These are phyloP conservation scores for Ommatoiulus sabulosus DNA, from an alignment of 2,888 invertebrate species.

Conservation along the genomic window DNA sequence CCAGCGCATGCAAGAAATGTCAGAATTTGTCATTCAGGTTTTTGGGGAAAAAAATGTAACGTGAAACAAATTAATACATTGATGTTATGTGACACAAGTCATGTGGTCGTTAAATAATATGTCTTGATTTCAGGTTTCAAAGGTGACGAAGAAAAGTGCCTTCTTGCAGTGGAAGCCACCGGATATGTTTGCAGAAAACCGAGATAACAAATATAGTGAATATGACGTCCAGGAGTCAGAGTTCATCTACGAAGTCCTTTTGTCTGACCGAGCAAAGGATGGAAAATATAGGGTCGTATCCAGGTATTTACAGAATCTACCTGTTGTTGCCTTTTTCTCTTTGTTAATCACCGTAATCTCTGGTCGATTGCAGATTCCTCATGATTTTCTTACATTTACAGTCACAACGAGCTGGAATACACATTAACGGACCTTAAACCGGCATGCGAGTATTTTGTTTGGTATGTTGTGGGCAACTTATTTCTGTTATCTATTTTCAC, in stretches of 20 bases:
- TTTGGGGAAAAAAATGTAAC: neutral
- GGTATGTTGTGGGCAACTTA: conserved; percentile 68
- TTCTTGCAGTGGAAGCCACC: conserved; percentile 86
- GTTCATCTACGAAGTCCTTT: conserved; percentile 82
- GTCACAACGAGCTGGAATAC: conserved; percentile 51
- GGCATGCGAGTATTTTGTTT: conserved; percentile 87
- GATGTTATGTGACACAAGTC: too few species aligned
- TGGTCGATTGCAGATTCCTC: neutral
- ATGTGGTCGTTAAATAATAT: too few species aligned
- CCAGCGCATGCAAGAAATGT: too few species aligned
- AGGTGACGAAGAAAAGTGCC: conserved; percentile 85
- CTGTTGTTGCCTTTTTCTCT: conserved; percentile 70
- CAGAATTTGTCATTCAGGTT: neutral
- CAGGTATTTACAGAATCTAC: conserved; percentile 67
- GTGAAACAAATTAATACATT: too few species aligned
- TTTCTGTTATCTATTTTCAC: neutral
- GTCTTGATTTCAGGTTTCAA: conserved; percentile 76
- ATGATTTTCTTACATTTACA: conserved; percentile 52
- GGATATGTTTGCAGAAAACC: conserved; percentile 69
- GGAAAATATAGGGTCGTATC: conserved; percentile 88
- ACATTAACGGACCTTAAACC: conserved; percentile 80
- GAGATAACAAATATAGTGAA: conserved; percentile 71
- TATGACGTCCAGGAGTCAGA: conserved; percentile 74
- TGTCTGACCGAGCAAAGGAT: conserved; percentile 79
- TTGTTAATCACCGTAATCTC: conserved; percentile 64